Base-by-base conservation (phyloP, 2,113 vertebrate species). In the Calyptomena viridis region DNA sequence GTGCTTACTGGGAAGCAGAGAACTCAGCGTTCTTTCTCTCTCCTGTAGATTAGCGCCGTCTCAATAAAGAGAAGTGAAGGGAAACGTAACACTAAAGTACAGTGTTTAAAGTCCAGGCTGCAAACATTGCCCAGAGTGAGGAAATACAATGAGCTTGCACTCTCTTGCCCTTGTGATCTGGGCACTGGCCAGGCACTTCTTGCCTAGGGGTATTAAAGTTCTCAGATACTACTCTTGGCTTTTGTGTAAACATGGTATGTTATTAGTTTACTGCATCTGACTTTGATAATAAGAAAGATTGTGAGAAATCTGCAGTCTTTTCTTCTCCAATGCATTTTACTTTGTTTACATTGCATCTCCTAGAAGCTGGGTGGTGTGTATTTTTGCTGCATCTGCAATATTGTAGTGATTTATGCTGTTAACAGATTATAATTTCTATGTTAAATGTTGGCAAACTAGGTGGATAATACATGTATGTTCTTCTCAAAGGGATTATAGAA, bases 31-130 rank as follows among this genome's bases (percentile, higher is more conserved):
- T 37, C 3, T 0, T 39, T 44, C 12, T 52, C 5, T 15, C 17
- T 69, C 6, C 6, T 6, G 5, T 24, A 42, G 35, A 0, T 2
- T 5, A n/a, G 53, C 12, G 3, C 35, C 0, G 0, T 14, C 50
- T 62, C 20, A 24, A 9, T 23, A 50, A n/a, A 39, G 33, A 25
- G 2, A 12, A 2, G 5, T 3, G 16, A 40, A 25, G 18, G 46
- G 24, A 52, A 39, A 33, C 1, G 1, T 33, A 46, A 39, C 8
- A 10, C 15, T 20, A 11, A 73, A 86, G 27, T 9, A 25, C n/a
- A 14, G 13, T 1, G 33, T 74, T 62, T 71, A 28, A 77, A 81
- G 64, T 78, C 37, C 50, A 23, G 24, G 4, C 11, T 14, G 47
- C 59, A 64, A 74, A 71, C 31, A 1, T n/a, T 49, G 37, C 4